These are phyloP conservation scores for Myiozetetes cayanensis DNA, from an alignment of 2,113 vertebrate genomes.

Conservation along the genomic window DNA sequence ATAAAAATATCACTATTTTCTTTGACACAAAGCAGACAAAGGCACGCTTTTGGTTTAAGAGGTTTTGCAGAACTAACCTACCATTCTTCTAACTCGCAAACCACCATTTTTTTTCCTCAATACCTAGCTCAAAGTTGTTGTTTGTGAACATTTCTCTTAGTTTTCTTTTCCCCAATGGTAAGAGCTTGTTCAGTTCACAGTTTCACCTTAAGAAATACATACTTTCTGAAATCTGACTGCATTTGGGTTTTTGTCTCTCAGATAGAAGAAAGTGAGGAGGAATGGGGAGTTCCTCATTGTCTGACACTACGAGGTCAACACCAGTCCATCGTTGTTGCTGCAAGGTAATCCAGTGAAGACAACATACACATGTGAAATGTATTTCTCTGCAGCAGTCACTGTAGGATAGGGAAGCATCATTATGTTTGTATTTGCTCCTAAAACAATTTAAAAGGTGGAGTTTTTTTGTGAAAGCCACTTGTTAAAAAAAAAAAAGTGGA, in stretches of 20 bases:
- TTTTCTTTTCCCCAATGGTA: not conserved
- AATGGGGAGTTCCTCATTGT: constrained; percentile 95
- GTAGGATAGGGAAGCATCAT: not conserved
- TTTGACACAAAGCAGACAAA: not conserved
- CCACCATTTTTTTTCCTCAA: not conserved
- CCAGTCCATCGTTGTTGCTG: constrained; percentile 91
- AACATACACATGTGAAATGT: not conserved
- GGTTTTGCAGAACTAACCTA: not conserved
- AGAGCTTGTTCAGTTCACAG: not conserved
- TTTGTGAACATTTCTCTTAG: not conserved
- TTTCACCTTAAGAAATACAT: not conserved
- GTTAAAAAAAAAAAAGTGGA: not conserved
- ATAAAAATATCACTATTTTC: not conserved
- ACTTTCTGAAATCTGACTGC: not conserved
- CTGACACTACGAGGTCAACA: constrained; percentile 89
- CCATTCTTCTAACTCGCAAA: not conserved
- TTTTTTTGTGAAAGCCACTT: not conserved
- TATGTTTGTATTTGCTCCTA: not conserved
- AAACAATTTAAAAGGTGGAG: not conserved
- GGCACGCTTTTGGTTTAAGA: not conserved
- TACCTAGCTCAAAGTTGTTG: not conserved
- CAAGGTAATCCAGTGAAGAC: constrained; percentile 79
- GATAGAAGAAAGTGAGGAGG: constrained; percentile 94
- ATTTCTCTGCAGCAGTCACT: not conserved
- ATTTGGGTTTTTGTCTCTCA: constrained; percentile 60